Evolutionary conservation across 2,888 invertebrate genomes (phyloP), one percentile per base, ranked within the genome.

Genomic region (Habroteleia sp.): DNA sequence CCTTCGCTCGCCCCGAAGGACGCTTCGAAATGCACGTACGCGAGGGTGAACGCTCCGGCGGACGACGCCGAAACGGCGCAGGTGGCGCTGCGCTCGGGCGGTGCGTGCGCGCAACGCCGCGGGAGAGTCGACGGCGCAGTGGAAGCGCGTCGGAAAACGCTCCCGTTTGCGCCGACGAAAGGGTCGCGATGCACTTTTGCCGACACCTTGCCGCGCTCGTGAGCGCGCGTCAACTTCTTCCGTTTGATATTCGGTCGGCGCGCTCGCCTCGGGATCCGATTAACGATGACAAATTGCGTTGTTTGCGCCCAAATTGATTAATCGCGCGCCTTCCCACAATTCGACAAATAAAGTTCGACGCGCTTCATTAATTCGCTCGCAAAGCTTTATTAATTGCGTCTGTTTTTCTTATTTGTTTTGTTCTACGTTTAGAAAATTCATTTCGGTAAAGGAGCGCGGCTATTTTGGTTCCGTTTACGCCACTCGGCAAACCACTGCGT

Each of bases 61-160:
- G 29, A 10, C 23, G 10, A 13, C n/a, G 44, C 17, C 0, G 11
- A 27, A 11, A 29, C 3, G 7, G 17, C 3, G 27, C 0, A 35
- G 44, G 42, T 42, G 52, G 48, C 13, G 20, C 7, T 8, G 44
- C 10, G 63, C 48, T 50, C 52, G 56, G 63, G 16, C 41, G 13
- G 16, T 54, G 56, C 69, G 63, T 74, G 68, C 41, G 56, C 39
- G 44, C 44, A 27, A 31, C 2, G 11, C 44, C 68, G 68, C 66
- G 68, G 58, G 74, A 25, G 20, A 74, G 62, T 60, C 29, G 27
- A 35, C 54, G 7, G 11, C 23, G 50, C 58, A 65, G 33, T 63
- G 69, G 74, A 63, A 74, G 54, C 41, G 48, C 41, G 25, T 33
- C 41, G 72, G 72, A 69, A 74, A 74, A 69, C 11, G 42, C 37